Conservation (phyloP, 2,888 invertebrate species). For the Chrysodeixis includens region DNA sequence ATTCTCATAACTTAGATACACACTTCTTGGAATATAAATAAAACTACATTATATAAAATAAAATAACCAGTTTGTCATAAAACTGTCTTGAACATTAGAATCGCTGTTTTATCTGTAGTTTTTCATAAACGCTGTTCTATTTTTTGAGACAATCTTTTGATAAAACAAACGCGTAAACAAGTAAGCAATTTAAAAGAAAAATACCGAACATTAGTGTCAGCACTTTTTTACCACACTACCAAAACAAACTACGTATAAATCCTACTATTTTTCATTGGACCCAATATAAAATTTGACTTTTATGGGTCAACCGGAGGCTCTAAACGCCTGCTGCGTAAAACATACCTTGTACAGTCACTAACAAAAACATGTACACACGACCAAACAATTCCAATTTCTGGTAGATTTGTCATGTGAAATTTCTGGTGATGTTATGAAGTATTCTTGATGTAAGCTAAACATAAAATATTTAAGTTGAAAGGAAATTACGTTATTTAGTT, state of each 20-base stretch:
- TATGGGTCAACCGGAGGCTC: slow-evolving; percentile 39
- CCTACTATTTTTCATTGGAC: slow-evolving; percentile 28
- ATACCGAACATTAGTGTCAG: not conserved
- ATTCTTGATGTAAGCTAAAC: too few species aligned
- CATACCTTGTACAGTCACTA: slow-evolving; percentile 20
- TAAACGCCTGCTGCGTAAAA: slow-evolving; percentile 35
- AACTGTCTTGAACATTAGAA: too few species aligned
- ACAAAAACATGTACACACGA: too few species aligned
- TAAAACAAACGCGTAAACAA: not conserved
- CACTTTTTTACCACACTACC: not conserved
- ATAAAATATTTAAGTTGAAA: too few species aligned
- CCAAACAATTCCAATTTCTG: too few species aligned
- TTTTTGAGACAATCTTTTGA: not conserved
- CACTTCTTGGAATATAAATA: too few species aligned
- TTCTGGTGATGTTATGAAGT: too few species aligned
- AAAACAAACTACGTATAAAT: slow-evolving; percentile 10
- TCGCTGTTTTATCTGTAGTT: too few species aligned
- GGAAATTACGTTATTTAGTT: too few species aligned
- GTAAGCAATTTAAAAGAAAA: not conserved
- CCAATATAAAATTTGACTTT: slow-evolving; percentile 47
- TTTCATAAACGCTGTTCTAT: not conserved
- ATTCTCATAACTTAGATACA: too few species aligned
- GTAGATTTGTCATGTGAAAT: too few species aligned
- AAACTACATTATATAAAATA: not conserved
- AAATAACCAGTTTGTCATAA: too few species aligned